phyloP scores from a whole-genome alignment of 1,140 invertebrate species.

The Sitodiplosis mosellana region DNA sequence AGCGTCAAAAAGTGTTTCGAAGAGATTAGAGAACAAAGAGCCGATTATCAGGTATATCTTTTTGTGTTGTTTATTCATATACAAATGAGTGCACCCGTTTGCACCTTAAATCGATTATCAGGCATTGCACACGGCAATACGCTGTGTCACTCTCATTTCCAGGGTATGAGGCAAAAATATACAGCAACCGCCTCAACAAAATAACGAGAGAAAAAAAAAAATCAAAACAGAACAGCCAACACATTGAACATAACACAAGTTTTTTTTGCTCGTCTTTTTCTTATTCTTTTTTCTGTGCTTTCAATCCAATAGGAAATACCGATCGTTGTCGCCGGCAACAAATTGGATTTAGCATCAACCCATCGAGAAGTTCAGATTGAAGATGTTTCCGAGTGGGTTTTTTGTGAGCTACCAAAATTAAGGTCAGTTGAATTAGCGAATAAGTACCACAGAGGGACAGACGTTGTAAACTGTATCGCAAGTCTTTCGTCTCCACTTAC shows the following conservation, averaged over 20 bases:
- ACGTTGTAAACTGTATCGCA: neutral
- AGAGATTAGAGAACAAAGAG: slow-evolving; percentile 60
- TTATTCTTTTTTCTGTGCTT: neutral
- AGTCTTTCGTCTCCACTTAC: neutral
- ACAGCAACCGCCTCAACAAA: neutral
- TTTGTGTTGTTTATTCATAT: neutral
- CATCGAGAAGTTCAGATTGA: slow-evolving; percentile 49
- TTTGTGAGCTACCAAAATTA: slow-evolving; percentile 51
- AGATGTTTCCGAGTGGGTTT: slow-evolving; percentile 64
- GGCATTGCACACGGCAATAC: too few relatives aligned
- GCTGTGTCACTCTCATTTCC: too few relatives aligned
- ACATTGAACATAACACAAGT: neutral
- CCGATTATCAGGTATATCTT: slow-evolving; percentile 44
- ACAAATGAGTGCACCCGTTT: neutral
- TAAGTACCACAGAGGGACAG: neutral
- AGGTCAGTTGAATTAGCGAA: slow-evolving; percentile 26
- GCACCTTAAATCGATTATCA: neutral
- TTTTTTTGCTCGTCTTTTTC: neutral
- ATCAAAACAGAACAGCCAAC: neutral
- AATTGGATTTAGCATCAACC: slow-evolving; percentile 47
- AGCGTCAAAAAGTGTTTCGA: slow-evolving; percentile 64
- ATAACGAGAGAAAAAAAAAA: neutral
- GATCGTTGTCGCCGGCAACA: slow-evolving; percentile 73
- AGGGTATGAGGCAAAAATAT: neutral
- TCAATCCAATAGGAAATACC: slow-evolving; percentile 52